phyloP scores from a whole-genome alignment of 2,113 vertebrate genomes.

The Phalacrocorax pelagicus region DNA sequence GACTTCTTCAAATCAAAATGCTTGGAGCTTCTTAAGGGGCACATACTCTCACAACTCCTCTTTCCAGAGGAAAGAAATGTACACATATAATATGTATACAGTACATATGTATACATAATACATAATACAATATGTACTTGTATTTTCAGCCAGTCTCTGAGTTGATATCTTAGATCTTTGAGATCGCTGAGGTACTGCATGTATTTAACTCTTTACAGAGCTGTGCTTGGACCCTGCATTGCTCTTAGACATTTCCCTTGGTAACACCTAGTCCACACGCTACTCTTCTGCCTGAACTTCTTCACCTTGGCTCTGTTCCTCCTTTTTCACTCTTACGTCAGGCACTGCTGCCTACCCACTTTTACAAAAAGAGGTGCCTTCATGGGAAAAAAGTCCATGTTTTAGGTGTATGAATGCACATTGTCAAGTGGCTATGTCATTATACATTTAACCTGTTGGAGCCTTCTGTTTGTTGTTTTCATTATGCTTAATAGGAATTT shows the following conservation, averaged over 20 bases:
- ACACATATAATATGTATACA: fast-evolving
- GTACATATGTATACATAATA: background rate
- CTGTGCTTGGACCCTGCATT: background rate
- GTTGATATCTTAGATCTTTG: background rate
- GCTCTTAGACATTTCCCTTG: background rate
- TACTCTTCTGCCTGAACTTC: background rate
- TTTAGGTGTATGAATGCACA: background rate
- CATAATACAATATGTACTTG: background rate
- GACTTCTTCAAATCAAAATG: background rate
- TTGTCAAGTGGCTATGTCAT: background rate
- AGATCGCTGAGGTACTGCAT: background rate
- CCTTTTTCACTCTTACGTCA: background rate
- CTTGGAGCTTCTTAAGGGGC: background rate
- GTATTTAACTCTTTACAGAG: background rate
- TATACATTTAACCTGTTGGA: background rate
- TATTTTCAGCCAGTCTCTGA: background rate
- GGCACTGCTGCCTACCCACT: background rate
- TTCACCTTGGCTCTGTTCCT: background rate
- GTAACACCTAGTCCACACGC: background rate
- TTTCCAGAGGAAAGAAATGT: background rate
- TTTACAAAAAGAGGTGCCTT: background rate
- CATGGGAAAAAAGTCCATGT: background rate
- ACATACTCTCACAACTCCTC: background rate
- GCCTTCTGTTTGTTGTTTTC: background rate
- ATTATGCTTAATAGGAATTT: background rate